phyloP scores from a whole-genome alignment of 2,888 invertebrate genomes.

The Blomia tropicalis region DNA sequence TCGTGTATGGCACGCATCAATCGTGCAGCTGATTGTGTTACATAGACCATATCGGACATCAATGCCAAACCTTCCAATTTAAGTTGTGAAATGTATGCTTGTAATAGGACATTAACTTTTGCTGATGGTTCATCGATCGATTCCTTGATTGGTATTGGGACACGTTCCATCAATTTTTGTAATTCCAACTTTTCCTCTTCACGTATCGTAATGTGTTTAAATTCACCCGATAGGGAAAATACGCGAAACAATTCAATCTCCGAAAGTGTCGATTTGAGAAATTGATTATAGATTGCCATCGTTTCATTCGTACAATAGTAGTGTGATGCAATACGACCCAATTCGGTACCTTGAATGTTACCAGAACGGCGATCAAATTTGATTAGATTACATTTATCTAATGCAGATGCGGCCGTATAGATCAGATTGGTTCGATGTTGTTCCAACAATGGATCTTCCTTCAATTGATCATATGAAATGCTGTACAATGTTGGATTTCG shows the following conservation, averaged over 20 bases:
- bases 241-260: constrained; percentile 92
- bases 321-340: constrained; percentile 93
- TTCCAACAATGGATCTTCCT: constrained; percentile 69
- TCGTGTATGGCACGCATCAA: constrained; percentile 92
- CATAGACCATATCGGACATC: constrained; percentile 98
- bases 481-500: constrained; percentile 77
- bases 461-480: constrained; percentile 56
- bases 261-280: constrained; percentile 83
- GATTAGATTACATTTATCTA: constrained; percentile 84
- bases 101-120: constrained; percentile 81
- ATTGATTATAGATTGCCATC: constrained; percentile 87
- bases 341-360: constrained; percentile 69
- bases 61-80: constrained; percentile 95
- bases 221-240: constrained; percentile 95
- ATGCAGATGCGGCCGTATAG: constrained; percentile 74
- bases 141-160: constrained; percentile 97
- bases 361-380: constrained; percentile 92
- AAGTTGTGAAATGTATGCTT: constrained; percentile 94
- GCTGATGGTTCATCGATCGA: constrained; percentile 94
- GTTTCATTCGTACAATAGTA: constrained; percentile 95
- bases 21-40: constrained; percentile 89
- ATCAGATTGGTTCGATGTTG: constrained; percentile 80
- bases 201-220: constrained; percentile 73
- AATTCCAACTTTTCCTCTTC: constrained; percentile 94
- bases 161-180: constrained; percentile 81